These are phyloP conservation scores for Sander lucioperca DNA, from an alignment of 2,113 vertebrate genomes.

Conservation along the genomic window DNA sequence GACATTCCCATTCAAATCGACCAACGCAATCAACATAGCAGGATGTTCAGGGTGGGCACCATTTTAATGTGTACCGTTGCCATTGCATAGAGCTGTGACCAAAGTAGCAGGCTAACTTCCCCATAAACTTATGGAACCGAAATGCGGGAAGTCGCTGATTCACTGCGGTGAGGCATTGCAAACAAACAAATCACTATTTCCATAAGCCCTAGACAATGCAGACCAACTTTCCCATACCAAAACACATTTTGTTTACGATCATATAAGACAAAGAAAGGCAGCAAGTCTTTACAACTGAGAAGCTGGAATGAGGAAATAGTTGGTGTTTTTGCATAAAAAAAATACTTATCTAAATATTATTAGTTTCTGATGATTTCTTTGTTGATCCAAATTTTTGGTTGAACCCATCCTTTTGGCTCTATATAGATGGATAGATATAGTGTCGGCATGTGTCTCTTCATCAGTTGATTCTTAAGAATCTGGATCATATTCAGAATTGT, in stretches of 20 bases:
- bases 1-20: too few relatives aligned
- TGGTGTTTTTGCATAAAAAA: background rate
- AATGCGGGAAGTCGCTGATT: too few relatives aligned
- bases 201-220: too few relatives aligned
- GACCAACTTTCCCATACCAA: background rate
- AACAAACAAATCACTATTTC: background rate
- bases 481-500: constrained; percentile 19
- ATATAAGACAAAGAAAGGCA: background rate
- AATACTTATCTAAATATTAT: background rate
- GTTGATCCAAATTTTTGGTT: too few relatives aligned
- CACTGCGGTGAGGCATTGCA: too few relatives aligned
- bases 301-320: background rate
- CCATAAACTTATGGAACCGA: too few relatives aligned
- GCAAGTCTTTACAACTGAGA: background rate
- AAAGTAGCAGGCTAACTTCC: too few relatives aligned
- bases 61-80: too few relatives aligned
- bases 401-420: background rate
- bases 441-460: constrained; percentile 7
- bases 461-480: constrained; percentile 35
- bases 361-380: background rate
- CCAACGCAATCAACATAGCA: too few relatives aligned
- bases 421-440: background rate
- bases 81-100: too few relatives aligned
- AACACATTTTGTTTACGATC: background rate
- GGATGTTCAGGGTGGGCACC: too few relatives aligned